Conservation (phyloP, 2,888 invertebrate species). For the Tholera decimalis region DNA sequence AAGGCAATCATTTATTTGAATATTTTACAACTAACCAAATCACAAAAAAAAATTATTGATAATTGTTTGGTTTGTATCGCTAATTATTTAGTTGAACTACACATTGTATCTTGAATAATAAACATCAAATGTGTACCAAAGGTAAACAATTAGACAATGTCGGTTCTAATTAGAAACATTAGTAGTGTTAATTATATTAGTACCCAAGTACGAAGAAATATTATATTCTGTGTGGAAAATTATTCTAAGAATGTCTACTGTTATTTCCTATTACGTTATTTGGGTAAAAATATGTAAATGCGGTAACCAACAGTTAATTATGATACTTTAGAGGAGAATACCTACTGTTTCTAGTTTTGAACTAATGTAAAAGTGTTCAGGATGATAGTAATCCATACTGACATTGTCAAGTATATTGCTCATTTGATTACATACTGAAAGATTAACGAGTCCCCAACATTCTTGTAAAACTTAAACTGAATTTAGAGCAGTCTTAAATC, state of each 20-base stretch:
- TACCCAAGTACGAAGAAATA: slow-evolving; percentile 18
- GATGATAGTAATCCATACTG: background rate
- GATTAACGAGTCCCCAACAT: slow-evolving; percentile 17
- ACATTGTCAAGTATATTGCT: slow-evolving; percentile 3
- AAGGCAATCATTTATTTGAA: no score
- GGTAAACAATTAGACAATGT: slow-evolving; percentile 35
- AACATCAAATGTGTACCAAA: slow-evolving; percentile 20
- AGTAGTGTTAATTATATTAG: slow-evolving; percentile 9
- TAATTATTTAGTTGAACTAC: slow-evolving; percentile 14
- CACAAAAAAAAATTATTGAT: no score
- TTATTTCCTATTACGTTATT: background rate
- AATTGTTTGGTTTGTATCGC: slow-evolving; percentile 12
- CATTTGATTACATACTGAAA: slow-evolving; percentile 13
- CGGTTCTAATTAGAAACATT: slow-evolving; percentile 29
- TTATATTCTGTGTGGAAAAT: slow-evolving; percentile 2
- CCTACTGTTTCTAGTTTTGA: background rate
- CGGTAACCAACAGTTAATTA: background rate
- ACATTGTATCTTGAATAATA: slow-evolving; percentile 26
- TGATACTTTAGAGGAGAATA: background rate
- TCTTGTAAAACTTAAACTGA: slow-evolving; percentile 36
- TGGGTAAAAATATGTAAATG: slow-evolving; percentile 8
- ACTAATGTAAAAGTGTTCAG: background rate
- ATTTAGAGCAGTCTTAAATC: slow-evolving; percentile 57
- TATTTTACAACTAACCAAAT: no score
- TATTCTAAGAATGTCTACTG: background rate